These are phyloP conservation scores for Arizona elegans DNA, from an alignment of 2,113 vertebrate genomes.

Conservation along the genomic window DNA sequence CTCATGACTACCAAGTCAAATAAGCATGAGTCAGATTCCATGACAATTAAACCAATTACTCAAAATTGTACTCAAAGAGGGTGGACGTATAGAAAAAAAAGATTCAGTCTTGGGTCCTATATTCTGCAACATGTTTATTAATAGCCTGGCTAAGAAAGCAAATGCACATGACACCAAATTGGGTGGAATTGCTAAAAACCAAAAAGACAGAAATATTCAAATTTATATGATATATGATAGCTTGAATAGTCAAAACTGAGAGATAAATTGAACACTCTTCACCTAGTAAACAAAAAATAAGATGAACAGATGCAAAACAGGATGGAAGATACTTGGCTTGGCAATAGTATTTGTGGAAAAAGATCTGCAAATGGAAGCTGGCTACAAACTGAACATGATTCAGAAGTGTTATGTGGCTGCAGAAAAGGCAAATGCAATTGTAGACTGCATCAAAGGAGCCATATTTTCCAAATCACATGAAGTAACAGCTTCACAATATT, in stretches of 20 bases:
- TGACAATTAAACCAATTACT: neutral
- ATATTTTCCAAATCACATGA: neutral
- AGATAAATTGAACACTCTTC: too few relatives aligned
- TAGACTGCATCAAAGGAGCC: neutral
- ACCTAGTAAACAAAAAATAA: too few relatives aligned
- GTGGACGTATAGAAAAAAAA: neutral
- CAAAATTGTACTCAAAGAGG: neutral
- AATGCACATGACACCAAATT: neutral
- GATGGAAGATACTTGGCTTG: too few relatives aligned
- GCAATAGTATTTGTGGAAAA: too few relatives aligned
- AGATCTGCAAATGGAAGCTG: too few relatives aligned
- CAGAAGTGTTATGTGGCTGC: too few relatives aligned
- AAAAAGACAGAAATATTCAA: too few relatives aligned
- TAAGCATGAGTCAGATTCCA: neutral
- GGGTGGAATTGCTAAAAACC: neutral
- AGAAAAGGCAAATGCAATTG: neutral
- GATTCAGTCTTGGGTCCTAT: neutral
- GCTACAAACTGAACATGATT: too few relatives aligned
- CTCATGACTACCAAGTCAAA: neutral
- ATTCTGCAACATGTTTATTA: neutral
- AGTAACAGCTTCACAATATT: neutral
- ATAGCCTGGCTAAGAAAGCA: neutral
- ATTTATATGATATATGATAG: too few relatives aligned
- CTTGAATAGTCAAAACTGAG: too few relatives aligned
- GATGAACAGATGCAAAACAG: too few relatives aligned